Conservation (phyloP, 37 sponge, comb jelly and placozoan species). For the Haliclona indistincta region DNA sequence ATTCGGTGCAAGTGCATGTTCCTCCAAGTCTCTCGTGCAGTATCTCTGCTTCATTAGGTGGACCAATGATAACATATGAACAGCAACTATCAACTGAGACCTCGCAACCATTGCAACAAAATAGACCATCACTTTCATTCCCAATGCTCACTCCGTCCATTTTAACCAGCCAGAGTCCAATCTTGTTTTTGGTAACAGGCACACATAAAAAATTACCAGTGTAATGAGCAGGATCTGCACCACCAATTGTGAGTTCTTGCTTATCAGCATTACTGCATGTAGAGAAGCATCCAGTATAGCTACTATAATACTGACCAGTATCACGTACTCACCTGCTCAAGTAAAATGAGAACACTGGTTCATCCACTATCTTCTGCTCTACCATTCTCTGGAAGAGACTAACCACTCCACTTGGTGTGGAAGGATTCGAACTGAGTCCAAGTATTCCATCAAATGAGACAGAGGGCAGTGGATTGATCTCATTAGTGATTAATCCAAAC, state of each 20-base stretch:
- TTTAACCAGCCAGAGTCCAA: too few species aligned
- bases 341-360: constrained; percentile 80
- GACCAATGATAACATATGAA: too few species aligned
- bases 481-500: too few species aligned
- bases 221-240: not conserved
- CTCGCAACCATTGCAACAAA: not conserved
- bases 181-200: too few species aligned
- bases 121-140: not conserved
- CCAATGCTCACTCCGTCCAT: not conserved
- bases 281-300: too few species aligned
- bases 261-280: too few species aligned
- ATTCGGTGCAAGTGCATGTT: too few species aligned
- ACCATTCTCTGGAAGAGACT: constrained; percentile 89
- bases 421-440: constrained; percentile 77
- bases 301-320: too few species aligned
- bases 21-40: too few species aligned
- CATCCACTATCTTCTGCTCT: constrained; percentile 47
- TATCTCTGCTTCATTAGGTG: too few species aligned
- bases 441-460: constrained; percentile 98
- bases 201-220: too few species aligned
- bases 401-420: constrained; percentile 59
- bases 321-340: constrained; percentile 72
- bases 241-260: not conserved
- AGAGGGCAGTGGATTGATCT: constrained; percentile 85
- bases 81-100: not conserved